Evolutionary conservation across 2,113 vertebrate genomes (phyloP), one percentile per base, ranked within the genome.

Genomic region (Epinephelus fuscoguttatus): DNA sequence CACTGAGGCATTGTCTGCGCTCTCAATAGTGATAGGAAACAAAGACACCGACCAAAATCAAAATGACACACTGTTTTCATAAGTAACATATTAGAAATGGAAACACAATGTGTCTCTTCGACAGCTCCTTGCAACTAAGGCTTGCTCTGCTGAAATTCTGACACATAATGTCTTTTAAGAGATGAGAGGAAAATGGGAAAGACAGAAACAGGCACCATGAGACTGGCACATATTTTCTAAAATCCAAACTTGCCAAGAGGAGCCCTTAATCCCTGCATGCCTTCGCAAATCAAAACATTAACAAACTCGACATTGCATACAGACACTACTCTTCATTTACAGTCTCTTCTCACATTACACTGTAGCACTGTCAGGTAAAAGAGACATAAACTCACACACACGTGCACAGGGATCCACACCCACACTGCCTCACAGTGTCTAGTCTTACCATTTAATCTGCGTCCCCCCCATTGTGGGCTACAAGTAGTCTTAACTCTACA

Each of bases 361-460:
- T 27, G 2, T 6, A 61, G 19, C 30, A 60, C 18, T n/a, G 18
- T 27, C 42, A 2, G 12, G 5, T 23, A 59, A 69, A 69, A 49
- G 17, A 80, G 23, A 7, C 69, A 69, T 18, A 67, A 56, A 76
- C 21, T 69, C 42, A 63, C 60, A 76, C 62, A 64, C 17, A 55
- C 69, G 37, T 40, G 23, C 42, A 47, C 56, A 82, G 6, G 21
- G 47, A 56, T 61, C 2, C n/a, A 67, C 30, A 78, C n/a, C 12
- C 37, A 75, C 4, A 68, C 6, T 7, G n/a, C n/a, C 13, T 74
- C 25, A 62, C 6, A 50, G 12, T 30, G 18, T 47, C 23, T 63
- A 40, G 7, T 77, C 95, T 95, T 95, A 96, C 95, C 95, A 96
- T 95, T 96, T 96, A 12, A 95, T 87, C 89, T 93, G 95, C 13